A percentile compares a stretch with the other conserved stretches of the same genome.
phyloP scores from a whole-genome alignment of 1,140 invertebrate species.

The Drosophila albomicans region DNA sequence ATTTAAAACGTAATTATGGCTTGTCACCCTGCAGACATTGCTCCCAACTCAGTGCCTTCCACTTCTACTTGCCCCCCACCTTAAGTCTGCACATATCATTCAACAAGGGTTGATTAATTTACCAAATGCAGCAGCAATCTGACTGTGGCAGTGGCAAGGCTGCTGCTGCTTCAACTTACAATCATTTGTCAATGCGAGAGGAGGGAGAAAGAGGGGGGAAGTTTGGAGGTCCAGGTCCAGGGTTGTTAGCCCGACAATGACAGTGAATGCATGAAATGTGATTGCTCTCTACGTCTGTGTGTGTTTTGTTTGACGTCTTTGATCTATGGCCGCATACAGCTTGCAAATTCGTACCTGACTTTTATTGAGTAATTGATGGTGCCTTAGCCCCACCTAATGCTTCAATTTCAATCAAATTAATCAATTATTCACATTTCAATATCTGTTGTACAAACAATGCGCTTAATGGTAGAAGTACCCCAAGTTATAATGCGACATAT shows the following conservation, averaged over 20 bases:
- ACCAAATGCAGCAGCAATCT: constrained; percentile 66
- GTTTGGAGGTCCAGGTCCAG: background rate
- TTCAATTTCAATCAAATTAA: background rate
- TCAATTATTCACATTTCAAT: background rate
- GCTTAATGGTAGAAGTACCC: no score
- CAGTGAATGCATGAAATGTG: constrained; percentile 38
- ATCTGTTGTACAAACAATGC: background rate
- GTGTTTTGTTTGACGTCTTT: constrained; percentile 39
- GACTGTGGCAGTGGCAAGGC: constrained; percentile 42
- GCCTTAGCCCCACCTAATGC: constrained; percentile 13
- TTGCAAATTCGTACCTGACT: constrained; percentile 41
- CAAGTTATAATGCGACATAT: no score
- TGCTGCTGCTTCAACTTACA: background rate
- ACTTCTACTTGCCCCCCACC: background rate
- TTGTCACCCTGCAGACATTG: constrained; percentile 47
- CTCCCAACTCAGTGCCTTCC: no score
- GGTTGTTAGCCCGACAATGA: constrained; percentile 18
- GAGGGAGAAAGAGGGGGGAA: background rate
- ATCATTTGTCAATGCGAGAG: constrained; percentile 35
- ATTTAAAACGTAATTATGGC: constrained; percentile 73
- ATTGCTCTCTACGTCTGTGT: constrained; percentile 20
- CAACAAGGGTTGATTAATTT: constrained; percentile 71
- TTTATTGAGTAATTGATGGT: constrained; percentile 73
- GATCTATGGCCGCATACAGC: constrained; percentile 25
- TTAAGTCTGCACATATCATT: constrained; percentile 6